Evolutionary conservation across 2,797 vertebrate species (phyloP), one percentile per base, ranked within the genome.

Genomic region (Alfaro cultratus): DNA sequence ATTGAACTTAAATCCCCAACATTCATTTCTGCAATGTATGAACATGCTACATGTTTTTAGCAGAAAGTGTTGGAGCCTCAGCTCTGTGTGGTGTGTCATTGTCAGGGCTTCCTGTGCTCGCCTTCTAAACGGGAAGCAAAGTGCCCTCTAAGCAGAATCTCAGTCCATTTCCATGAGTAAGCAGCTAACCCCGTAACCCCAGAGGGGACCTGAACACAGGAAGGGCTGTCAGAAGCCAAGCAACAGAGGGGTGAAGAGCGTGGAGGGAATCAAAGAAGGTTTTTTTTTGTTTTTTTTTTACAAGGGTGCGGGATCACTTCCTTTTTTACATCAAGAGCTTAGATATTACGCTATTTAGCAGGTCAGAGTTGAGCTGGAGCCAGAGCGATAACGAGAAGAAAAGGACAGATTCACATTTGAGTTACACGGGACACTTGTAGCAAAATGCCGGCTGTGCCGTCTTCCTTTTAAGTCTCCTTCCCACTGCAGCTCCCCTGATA

Each of bases 151-250:
- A 95, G 95, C 94, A 95, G 83, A 95, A 95, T 91, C 76, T 70
- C 83, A 86, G 84, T 92, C 83, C 78, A 85, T 95, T 95, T 93
- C 81, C 94, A 95, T 95, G 94, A 95, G 94, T 95, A 95, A 96
- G 95, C 95, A 95, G 86, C 94, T 92, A 83, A 94, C 90, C 92
- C 86, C 47, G 51, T 92, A 85, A 88, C 88, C 91, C 88, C 87
- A 83, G 81, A 80, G 90, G 90, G 87, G 77, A 87, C 81, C 87
- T 80, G 87, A 90, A 93, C 88, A 86, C 86, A 87, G 85, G 84
- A 79, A 80, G 87, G 90, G 80, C 83, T 70, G 34, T 78, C 77
- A 70, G 74, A 80, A 81, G 84, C 77, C 57, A 47, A 83, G 87
- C 84, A 83, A 80, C 83, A 82, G 72, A 43, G 79, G 43, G 4